Evolutionary conservation across 2,113 vertebrate species (phyloP), one percentile per base, ranked within the genome.

Genomic region (Raja brachyura): DNA sequence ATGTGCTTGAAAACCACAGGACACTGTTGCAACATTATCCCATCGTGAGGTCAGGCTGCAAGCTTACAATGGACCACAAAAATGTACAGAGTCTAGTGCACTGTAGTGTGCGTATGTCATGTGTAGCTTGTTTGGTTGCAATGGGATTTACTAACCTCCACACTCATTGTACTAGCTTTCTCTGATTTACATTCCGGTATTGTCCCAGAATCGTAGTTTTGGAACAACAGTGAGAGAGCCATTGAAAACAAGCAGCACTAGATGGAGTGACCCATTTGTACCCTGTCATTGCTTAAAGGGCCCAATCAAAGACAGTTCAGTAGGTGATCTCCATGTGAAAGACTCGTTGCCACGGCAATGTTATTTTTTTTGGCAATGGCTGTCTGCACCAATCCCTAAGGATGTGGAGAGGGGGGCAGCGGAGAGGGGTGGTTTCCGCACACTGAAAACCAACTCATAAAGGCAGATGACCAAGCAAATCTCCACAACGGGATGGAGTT

Each of bases 171-270:
- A 5, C 68, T 85, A 28, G 59, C 61, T 25, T 63, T 63, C 11
- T 73, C 66, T 92, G 90, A 92, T 92, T 92, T 92, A 92, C 90
- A 92, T 73, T 92, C 90, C 63, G 5, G 31, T 73, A 92, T 74
- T 92, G 90, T 74, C 90, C 68, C 11, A 68, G 5, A 25, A 22
- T 33, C 88, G 73, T 68, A 74, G 83, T 63, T 66, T 63, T 88
- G 59, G 14, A 63, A 92, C 68, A 2, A 73, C 39, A 48, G 68
- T 8, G 25, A 22, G 73, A 73, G 48, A 31, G 11, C 90, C 90
- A 92, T 92, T 92, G 90, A 92, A 73, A 39, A 25, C 90, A 9
- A 31, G 66, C 90, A 39, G 18, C 5, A 68, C 68, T 54, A 31
- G 33, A 92, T 74, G 73, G 90, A 74, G 68, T 48, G 63, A 92